Percentiles rank a stretch among this genome's conserved stretches.
phyloP scores from a whole-genome alignment of 2,113 vertebrate species.

The Aegypius monachus region DNA sequence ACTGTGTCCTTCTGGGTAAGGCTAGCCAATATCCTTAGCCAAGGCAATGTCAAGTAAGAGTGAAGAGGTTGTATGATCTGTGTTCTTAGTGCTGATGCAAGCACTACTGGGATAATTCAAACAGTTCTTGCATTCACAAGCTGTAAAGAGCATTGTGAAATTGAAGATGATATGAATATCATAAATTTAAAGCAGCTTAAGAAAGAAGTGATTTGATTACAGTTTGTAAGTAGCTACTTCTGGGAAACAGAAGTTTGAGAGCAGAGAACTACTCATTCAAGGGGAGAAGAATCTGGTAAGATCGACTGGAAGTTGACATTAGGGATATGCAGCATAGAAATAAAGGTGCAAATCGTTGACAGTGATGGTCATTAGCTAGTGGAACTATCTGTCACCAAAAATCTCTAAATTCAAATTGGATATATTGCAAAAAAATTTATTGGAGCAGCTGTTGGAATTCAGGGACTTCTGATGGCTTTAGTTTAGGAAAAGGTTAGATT shows the following conservation, averaged over 20 bases:
- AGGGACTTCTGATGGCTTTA: background rate
- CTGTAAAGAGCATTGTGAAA: background rate
- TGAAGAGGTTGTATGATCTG: background rate
- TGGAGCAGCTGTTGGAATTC: background rate
- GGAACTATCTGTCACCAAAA: background rate
- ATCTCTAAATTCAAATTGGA: background rate
- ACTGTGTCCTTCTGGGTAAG: background rate
- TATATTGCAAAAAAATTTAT: background rate
- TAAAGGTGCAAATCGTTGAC: background rate
- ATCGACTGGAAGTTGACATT: background rate
- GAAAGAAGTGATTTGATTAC: background rate
- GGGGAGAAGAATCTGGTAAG: background rate
- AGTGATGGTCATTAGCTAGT: background rate
- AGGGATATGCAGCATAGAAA: background rate
- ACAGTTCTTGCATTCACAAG: background rate
- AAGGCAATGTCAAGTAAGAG: background rate
- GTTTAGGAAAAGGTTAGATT: background rate
- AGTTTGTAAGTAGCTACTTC: background rate
- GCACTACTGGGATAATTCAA: background rate
- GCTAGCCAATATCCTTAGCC: background rate
- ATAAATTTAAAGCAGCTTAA: background rate
- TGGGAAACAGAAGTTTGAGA: background rate
- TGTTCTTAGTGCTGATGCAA: background rate
- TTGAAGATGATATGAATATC: background rate
- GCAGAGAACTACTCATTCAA: background rate